Evolutionary conservation across 92 coral and sea anemone species (phyloP), one percentile per base, ranked within the genome.

Genomic region (Palythoa heliodiscus): DNA sequence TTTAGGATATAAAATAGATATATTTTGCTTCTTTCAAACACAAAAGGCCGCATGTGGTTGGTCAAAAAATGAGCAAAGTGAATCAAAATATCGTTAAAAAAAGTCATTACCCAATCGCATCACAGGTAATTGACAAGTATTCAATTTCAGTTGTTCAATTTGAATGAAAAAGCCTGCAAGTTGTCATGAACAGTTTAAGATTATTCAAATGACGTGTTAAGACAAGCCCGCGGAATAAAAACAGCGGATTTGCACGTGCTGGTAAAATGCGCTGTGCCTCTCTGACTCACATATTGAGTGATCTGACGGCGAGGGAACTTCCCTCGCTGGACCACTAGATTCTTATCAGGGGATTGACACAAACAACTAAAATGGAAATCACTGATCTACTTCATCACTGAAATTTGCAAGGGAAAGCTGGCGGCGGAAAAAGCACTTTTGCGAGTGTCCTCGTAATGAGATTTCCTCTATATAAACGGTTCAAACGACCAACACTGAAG

Each of bases 161-260:
- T 80, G 25, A 80, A 66, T 80, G 55, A 61, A 40, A 37, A 52
- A 20, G 19, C 84, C 55, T 66, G 74, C 74, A 35, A 63, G 10
- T 19, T 63, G 69, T 14, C 63, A 78, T 48, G 63, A 67, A 23
- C 83, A 78, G 40, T 61, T 63, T 63, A 80, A 64, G 84, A 52
- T 23, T 35, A 39, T 66, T 53, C 29, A 16, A 63, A 38, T 80
- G 75, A 64, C 84, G 74, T 48, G 84, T 66, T 80, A 13, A 63
- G 84, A 67, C 84, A 80, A n/a, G 63, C 84, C 84, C 84, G 74
- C 84, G 58, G 74, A 66, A 67, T 80, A 66, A 80, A 40, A 80
- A 53, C 84, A 80, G 75, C 52, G 73, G 73, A 47, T 17, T 40
- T 24, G 70, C 84, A 80, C 84, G 84, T 80, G 84, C 61, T 23